Evolutionary conservation across 2,888 invertebrate genomes (phyloP).

Genomic region (Dryococelus australis): DNA sequence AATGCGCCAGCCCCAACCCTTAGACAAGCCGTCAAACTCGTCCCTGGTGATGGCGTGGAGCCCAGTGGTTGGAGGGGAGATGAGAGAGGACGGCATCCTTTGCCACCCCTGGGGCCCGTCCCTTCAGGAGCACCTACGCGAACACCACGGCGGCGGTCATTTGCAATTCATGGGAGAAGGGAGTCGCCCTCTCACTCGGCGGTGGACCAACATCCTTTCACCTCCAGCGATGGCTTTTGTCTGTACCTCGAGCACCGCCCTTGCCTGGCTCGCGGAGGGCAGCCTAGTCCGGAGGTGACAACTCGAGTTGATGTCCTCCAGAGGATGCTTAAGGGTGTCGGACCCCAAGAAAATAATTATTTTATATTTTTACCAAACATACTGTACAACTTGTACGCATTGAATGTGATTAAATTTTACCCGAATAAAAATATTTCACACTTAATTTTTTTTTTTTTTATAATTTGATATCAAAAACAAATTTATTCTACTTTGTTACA

Average conservation of each 20-base stretch:
- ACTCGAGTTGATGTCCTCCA: too few species aligned
- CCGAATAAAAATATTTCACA: too few species aligned
- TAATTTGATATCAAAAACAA: too few species aligned
- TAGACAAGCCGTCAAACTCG: constrained; percentile 6
- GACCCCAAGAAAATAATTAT: too few species aligned
- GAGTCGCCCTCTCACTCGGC: neutral
- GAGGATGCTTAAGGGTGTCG: too few species aligned
- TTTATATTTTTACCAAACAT: too few species aligned
- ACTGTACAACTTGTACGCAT: too few species aligned
- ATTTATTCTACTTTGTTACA: too few species aligned
- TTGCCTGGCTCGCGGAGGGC: too few species aligned
- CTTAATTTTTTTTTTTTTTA: too few species aligned
- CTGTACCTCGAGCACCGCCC: neutral
- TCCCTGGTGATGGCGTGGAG: neutral
- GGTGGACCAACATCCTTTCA: neutral
- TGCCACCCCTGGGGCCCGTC: neutral
- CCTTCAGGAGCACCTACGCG: neutral
- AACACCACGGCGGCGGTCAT: neutral
- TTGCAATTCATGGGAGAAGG: neutral
- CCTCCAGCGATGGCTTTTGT: neutral
- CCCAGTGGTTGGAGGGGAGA: neutral
- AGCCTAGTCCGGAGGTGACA: too few species aligned
- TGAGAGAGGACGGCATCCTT: neutral
- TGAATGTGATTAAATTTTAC: too few species aligned
- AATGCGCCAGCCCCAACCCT: neutral